These are phyloP conservation scores for Puntigrus tetrazona DNA, from an alignment of 2,113 vertebrate species.

Conservation along the genomic window DNA sequence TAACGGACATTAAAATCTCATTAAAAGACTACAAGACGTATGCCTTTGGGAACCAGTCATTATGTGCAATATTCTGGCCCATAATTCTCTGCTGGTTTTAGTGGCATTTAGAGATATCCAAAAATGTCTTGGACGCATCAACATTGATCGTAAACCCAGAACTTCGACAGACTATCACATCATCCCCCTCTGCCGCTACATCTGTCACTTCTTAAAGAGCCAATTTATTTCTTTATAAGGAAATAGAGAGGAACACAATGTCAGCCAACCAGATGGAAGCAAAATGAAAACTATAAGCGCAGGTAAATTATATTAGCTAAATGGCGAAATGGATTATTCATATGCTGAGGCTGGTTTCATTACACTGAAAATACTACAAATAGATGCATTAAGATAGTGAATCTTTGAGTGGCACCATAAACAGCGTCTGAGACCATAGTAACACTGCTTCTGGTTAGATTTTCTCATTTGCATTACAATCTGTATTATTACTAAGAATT, in stretches of 20 bases:
- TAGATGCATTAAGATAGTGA: neutral
- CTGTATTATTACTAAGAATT: neutral
- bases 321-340: slow-evolving; percentile 35
- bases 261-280: slow-evolving; percentile 38
- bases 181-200: slow-evolving; percentile 26
- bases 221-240: slow-evolving; percentile 20
- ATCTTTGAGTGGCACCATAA: neutral
- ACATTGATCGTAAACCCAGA: slow-evolving; percentile 28
- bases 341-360: slow-evolving; percentile 17
- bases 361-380: neutral
- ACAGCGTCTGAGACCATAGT: neutral
- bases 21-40: slow-evolving; percentile 17
- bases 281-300: slow-evolving; percentile 9
- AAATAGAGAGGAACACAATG: slow-evolving; percentile 1
- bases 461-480: neutral
- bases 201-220: slow-evolving; percentile 37
- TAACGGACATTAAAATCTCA: slow-evolving; percentile 31
- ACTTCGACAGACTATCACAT: slow-evolving; percentile 18
- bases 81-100: slow-evolving; percentile 27
- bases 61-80: slow-evolving; percentile 26
- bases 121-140: slow-evolving; percentile 25
- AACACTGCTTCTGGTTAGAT: neutral
- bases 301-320: slow-evolving; percentile 26
- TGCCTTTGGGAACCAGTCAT: slow-evolving; percentile 10
- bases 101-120: slow-evolving; percentile 16